Evolutionary conservation across 2,888 invertebrate genomes (phyloP).

Genomic region (Acronicta aceris): DNA sequence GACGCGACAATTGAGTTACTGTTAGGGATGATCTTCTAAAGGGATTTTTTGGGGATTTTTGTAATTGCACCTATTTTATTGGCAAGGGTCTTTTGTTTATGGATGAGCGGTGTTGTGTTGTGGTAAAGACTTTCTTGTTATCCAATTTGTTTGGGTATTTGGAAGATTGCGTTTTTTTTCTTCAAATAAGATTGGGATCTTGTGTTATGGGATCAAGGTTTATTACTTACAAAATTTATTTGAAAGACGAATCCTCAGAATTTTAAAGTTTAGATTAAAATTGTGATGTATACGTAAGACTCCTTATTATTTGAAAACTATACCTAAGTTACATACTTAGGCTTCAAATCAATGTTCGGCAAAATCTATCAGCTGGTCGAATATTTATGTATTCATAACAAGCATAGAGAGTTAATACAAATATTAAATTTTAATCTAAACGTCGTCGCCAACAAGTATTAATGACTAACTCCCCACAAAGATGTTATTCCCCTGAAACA

Average conservation of each 20-base stretch:
- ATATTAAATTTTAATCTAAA: constrained; percentile 85
- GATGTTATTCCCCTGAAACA: constrained; percentile 83
- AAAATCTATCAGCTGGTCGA: constrained; percentile 31
- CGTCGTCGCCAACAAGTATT: constrained; percentile 83
- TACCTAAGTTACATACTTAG: no score
- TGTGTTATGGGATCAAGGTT: not conserved
- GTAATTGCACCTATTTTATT: constrained; percentile 76
- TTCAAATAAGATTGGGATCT: not conserved
- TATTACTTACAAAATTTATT: no score
- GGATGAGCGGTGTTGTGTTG: constrained; percentile 52
- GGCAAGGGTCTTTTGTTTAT: constrained; percentile 62
- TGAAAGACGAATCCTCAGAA: no score
- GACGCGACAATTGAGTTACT: constrained; percentile 79
- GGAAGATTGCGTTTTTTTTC: not conserved
- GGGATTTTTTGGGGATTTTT: constrained; percentile 67
- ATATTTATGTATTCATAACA: constrained; percentile 74
- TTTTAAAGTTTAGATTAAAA: no score
- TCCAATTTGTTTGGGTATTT: not conserved
- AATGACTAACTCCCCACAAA: constrained; percentile 84
- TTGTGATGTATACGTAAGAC: no score
- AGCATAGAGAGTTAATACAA: constrained; percentile 76
- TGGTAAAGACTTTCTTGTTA: constrained; percentile 37
- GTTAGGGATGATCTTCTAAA: constrained; percentile 73
- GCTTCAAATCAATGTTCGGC: no score
- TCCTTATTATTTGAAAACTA: no score